phyloP scores from a whole-genome alignment of 2,113 vertebrate species.

The Proteles cristata region DNA sequence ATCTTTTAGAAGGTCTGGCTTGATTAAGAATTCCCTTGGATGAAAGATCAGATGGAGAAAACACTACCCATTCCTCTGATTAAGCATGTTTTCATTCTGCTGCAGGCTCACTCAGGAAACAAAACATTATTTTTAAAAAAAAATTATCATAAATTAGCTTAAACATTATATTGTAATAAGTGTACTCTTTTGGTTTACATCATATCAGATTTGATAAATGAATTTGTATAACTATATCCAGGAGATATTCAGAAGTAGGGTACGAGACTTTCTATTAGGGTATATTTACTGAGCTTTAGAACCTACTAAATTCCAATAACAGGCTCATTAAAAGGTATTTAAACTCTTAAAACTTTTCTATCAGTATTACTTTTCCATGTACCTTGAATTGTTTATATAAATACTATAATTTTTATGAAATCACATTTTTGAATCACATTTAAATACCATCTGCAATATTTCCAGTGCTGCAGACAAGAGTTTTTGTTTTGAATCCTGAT shows the following conservation, averaged over 20 bases:
- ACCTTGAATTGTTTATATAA: slow-evolving; percentile 49
- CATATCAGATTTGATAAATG: not conserved
- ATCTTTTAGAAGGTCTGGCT: slow-evolving; percentile 38
- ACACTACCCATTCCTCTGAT: not conserved
- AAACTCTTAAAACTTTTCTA: slow-evolving; percentile 29
- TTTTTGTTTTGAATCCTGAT: slow-evolving; percentile 50
- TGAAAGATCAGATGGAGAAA: slow-evolving; percentile 55
- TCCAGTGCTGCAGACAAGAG: not conserved
- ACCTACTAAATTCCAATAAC: not conserved
- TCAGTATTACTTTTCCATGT: slow-evolving; percentile 24
- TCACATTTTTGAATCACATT: slow-evolving; percentile 34
- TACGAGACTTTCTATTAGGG: not conserved
- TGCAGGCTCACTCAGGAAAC: not conserved
- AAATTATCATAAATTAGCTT: slow-evolving; percentile 26
- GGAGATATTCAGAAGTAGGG: not conserved
- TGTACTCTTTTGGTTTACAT: not conserved
- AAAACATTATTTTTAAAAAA: slow-evolving; percentile 33
- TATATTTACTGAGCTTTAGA: not conserved
- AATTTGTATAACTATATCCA: not conserved
- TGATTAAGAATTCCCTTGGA: slow-evolving; percentile 73
- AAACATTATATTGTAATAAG: not conserved
- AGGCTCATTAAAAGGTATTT: slow-evolving; percentile 16
- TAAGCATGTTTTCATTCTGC: slow-evolving; percentile 16
- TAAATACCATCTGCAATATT: slow-evolving; percentile 44
- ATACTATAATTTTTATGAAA: slow-evolving; percentile 52